Evolutionary conservation across 2,888 invertebrate species (phyloP), one percentile per base, ranked within the genome.

Genomic region (Mesorhabditis spiculigera): DNA sequence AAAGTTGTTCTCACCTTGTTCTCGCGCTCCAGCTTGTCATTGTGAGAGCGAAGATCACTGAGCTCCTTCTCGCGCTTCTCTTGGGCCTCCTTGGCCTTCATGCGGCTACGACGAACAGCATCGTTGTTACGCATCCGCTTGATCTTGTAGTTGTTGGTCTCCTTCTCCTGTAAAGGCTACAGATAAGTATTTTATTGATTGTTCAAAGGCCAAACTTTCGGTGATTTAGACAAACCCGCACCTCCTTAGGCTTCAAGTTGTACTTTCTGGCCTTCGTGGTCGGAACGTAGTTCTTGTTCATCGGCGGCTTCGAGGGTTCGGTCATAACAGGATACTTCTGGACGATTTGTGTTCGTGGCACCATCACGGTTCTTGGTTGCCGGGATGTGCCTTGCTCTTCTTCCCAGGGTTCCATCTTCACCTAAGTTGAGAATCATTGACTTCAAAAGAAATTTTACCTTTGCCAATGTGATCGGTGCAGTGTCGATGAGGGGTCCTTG

Each of bases 91-190:
- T 76, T 75, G 4, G 73, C 76, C 73, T 79, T 79, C 43, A 71
- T 72, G 58, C 79, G 71, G 45, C 73, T 73, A 66, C 75, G 75
- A 8, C 79, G 65, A 43, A 79, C 79, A 5, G 79, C 79, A 64
- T 79, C 79, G 63, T 79, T 79, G 71, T 79, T 79, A 13, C 75
- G 50, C 5, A 73, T 74, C 62, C 79, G 66, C 68, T 79, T 79
- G 4, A 79, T 64, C 62, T 76, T 73, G 67, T 78, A 78, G 4
- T 69, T 66, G 0, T 75, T 75, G 44, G 75, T 70, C 4, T 68
- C 70, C 69, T 79, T 79, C 62, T 76, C 79, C 67, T 70, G 66
- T 13, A 50, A 50, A 13, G 8, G 8, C 10, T 13, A 50, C 8
- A 13, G 58, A 10, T 69, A 65, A 10, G 61, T 41, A 28, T 69